phyloP scores from a whole-genome alignment of 2,888 invertebrate genomes.

The Cephus nigrinus region DNA sequence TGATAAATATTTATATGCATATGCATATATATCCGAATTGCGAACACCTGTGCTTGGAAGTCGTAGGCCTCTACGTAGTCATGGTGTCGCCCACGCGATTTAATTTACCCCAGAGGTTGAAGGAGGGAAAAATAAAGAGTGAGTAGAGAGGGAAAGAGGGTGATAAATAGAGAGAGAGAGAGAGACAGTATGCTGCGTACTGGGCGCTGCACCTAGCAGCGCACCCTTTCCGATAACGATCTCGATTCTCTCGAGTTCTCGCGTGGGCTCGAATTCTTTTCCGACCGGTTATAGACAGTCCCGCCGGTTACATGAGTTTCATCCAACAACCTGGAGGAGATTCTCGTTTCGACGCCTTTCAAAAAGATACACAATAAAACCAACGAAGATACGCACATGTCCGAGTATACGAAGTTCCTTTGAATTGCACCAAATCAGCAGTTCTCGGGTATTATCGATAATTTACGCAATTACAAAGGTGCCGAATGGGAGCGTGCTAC shows the following conservation, averaged over 20 bases:
- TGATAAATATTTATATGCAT: background rate
- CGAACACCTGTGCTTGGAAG: background rate
- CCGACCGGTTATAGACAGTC: background rate
- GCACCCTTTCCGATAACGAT: constrained; percentile 30
- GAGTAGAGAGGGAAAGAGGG: constrained; percentile 9
- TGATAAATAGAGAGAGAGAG: constrained; percentile 14
- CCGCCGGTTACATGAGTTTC: background rate
- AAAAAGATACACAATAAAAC: background rate
- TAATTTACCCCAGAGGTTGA: background rate
- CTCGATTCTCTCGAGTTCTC: constrained; percentile 35
- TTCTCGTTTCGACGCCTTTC: background rate
- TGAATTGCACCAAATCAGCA: background rate
- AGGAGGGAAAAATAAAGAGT: constrained; percentile 6
- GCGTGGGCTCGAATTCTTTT: constrained; percentile 35
- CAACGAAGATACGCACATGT: background rate
- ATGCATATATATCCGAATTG: background rate
- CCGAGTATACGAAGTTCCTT: background rate
- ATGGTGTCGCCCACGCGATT: background rate
- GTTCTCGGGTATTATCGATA: background rate
- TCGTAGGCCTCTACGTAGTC: background rate
- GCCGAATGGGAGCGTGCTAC: background rate
- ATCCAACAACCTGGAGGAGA: background rate
- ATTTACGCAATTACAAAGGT: background rate
- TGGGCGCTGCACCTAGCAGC: constrained; percentile 26
- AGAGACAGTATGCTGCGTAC: constrained; percentile 27